Conservation (phyloP, 1,140 invertebrate species). For the Condylostylus longicornis region DNA sequence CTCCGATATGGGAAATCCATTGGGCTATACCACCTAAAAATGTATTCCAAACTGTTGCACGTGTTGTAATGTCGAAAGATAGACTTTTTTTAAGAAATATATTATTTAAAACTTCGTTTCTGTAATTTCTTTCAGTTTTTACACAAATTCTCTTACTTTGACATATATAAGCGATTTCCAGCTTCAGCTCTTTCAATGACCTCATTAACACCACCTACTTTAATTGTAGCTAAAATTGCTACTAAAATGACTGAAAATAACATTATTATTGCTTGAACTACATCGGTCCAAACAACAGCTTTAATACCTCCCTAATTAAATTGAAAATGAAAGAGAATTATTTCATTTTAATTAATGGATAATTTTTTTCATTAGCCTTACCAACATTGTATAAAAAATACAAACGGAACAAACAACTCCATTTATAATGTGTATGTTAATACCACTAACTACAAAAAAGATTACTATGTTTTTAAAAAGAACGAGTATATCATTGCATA, state of each 20-base stretch:
- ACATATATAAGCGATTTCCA: conserved; percentile 43
- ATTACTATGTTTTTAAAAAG: conserved; percentile 2
- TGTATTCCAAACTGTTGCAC: conserved; percentile 15
- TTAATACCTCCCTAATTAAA: conserved; percentile 73
- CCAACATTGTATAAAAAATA: conserved; percentile 69
- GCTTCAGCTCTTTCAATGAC: conserved; percentile 43
- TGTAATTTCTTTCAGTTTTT: neutral
- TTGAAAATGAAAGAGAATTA: too few relatives aligned
- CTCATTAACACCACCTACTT: conserved; percentile 45
- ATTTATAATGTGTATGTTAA: conserved; percentile 53
- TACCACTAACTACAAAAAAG: conserved; percentile 48
- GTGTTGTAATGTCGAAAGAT: conserved; percentile 19
- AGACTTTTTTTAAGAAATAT: conserved; percentile 12
- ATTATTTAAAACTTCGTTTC: too few relatives aligned
- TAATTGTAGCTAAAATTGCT: conserved; percentile 45
- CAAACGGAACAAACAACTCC: conserved; percentile 56
- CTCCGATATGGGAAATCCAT: conserved; percentile 23
- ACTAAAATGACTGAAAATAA: conserved; percentile 52
- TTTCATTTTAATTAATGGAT: neutral
- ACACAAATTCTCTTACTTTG: conserved; percentile 34
- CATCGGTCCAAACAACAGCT: conserved; percentile 78
- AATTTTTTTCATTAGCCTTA: too few relatives aligned
- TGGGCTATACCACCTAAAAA: conserved; percentile 17
- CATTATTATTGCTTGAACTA: conserved; percentile 64
- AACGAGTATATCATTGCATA: too few relatives aligned